phyloP scores from a whole-genome alignment of 2,113 vertebrate species.

The Hepsetus odoe region DNA sequence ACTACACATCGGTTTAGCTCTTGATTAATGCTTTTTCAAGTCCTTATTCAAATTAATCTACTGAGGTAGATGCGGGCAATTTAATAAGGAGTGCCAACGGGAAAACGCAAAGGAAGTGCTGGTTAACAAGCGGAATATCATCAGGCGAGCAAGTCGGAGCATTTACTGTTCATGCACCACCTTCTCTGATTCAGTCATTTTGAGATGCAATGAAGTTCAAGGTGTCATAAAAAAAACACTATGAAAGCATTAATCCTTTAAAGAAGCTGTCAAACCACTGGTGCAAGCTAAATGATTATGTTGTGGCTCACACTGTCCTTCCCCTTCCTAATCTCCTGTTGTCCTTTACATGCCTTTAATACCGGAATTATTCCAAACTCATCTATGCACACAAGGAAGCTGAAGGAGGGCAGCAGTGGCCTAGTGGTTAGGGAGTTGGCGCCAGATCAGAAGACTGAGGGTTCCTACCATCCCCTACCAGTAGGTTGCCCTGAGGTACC shows the following conservation, averaged over 20 bases:
- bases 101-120: background rate
- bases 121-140: background rate
- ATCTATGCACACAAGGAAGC: background rate
- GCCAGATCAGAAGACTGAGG: no score
- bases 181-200: constrained; percentile 68
- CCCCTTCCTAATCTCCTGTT: no score
- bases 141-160: constrained; percentile 43
- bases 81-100: constrained; percentile 22
- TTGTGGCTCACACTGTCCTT: no score
- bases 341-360: constrained; percentile 4
- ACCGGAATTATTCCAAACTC: background rate
- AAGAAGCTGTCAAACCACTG: constrained; percentile 59
- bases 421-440: no score
- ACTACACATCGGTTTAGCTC: no score
- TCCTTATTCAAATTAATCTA: background rate
- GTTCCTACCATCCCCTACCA: no score
- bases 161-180: constrained; percentile 47
- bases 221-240: constrained; percentile 67
- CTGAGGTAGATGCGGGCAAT: constrained; percentile 5
- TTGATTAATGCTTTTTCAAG: background rate
- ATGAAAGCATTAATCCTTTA: constrained; percentile 69
- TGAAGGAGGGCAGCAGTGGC: background rate
- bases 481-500: no score
- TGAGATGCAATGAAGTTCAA: constrained; percentile 70
- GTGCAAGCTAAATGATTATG: constrained; percentile 69